Percentiles rank a stretch among this genome's conserved stretches.
Evolutionary conservation across 1,140 invertebrate species (phyloP).

Genomic region (Uloborus diversus): DNA sequence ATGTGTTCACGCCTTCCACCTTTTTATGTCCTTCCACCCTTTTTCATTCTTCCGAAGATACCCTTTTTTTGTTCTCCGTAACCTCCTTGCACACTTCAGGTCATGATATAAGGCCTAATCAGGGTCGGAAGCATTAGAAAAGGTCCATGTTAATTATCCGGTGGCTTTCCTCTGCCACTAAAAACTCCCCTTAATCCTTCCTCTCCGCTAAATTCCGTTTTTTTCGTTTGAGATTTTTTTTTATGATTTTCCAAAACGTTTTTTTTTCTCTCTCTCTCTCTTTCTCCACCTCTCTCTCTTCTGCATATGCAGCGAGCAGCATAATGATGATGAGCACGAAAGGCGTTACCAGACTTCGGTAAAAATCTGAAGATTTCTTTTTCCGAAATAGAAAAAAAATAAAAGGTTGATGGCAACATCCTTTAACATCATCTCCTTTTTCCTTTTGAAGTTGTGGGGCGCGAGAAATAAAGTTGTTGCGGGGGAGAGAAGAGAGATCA

Average conservation of each 20-base stretch:
- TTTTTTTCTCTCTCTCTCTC: no score
- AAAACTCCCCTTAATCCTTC: no score
- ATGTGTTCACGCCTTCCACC: background rate
- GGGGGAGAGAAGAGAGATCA: background rate
- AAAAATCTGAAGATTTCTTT: constrained; percentile 8
- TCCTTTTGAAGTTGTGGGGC: background rate
- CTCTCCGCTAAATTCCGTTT: no score
- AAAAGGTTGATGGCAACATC: no score
- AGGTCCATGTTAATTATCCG: constrained; percentile 13
- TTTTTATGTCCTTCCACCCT: background rate
- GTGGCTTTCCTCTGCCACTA: background rate
- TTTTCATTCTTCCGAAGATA: background rate
- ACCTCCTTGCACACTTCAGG: background rate
- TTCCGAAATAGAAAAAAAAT: no score
- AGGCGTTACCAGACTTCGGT: background rate
- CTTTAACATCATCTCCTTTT: background rate
- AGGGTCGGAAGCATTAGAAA: constrained; percentile 2
- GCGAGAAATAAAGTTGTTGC: background rate
- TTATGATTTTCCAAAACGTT: no score
- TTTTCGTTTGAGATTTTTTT: no score
- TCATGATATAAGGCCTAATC: constrained; percentile 22
- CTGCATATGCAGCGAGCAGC: background rate
- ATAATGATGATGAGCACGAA: constrained; percentile 49
- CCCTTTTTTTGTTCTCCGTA: background rate
- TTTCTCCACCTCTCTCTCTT: background rate